Percentiles rank a stretch among this genome's conserved stretches.
These are phyloP conservation scores for Dissostichus mawsoni DNA, from an alignment of 2,113 vertebrate genomes.

Conservation along the genomic window DNA sequence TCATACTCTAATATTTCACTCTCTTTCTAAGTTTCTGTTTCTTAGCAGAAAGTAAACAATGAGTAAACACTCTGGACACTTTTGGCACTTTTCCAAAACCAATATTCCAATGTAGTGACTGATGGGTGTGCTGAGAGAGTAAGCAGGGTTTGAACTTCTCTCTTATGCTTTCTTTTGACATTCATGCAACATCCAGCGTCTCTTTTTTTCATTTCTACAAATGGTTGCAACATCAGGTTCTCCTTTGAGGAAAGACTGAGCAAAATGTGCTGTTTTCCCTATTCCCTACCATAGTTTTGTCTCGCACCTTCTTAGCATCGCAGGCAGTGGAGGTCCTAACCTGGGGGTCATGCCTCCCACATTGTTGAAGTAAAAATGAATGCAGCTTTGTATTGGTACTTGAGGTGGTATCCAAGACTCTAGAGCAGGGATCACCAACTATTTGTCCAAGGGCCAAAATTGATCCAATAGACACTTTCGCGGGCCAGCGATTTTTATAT, in stretches of 20 bases:
- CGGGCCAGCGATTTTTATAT: no score
- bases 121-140: not conserved
- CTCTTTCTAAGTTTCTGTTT: not conserved
- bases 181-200: not conserved
- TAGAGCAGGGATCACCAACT: no score
- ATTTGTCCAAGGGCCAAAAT: no score
- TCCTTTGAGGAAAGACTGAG: no score
- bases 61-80: no score
- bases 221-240: not conserved
- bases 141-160: not conserved
- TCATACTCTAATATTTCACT: not conserved
- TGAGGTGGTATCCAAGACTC: not conserved
- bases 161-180: not conserved
- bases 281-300: not conserved
- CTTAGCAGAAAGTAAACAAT: not conserved
- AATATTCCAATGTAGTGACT: not conserved
- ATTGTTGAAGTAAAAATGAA: not conserved
- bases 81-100: not conserved
- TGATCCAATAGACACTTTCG: no score
- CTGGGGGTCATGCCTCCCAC: no score
- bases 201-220: not conserved
- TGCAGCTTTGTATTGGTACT: not conserved
- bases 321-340: not conserved
- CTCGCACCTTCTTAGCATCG: not conserved
- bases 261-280: not conserved